Conservation (phyloP, 2,113 vertebrate genomes). For the Gymnobelideus leadbeateri region DNA sequence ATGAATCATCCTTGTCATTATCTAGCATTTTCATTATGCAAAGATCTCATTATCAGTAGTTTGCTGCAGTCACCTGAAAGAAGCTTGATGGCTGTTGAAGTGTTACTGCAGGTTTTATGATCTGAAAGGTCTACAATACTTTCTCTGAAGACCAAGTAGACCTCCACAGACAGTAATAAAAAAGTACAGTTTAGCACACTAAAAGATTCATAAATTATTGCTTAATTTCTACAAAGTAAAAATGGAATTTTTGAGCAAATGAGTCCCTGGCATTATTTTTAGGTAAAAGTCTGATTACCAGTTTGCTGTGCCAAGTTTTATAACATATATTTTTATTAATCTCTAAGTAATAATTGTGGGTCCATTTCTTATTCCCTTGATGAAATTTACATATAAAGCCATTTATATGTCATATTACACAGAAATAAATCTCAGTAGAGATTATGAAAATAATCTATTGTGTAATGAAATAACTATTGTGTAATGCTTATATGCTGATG, state of each 20-base stretch:
- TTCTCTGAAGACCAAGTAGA: neutral
- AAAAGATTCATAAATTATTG: neutral
- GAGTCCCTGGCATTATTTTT: neutral
- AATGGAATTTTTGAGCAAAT: neutral
- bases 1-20: neutral
- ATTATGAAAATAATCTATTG: neutral
- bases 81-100: neutral
- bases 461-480: neutral
- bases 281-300: neutral
- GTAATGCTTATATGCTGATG: neutral
- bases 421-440: neutral
- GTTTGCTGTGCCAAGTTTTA: neutral
- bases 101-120: neutral
- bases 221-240: neutral
- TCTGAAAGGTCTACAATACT: neutral
- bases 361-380: neutral
- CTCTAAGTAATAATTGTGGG: neutral
- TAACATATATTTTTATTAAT: neutral
- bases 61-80: slow-evolving; percentile 1
- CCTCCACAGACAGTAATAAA: neutral
- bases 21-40: neutral
- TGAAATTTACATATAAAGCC: neutral
- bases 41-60: slow-evolving; percentile 6
- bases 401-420: neutral
- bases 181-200: neutral